Evolutionary conservation across 2,113 vertebrate species (phyloP).

Genomic region (Rhinolophus sinicus): DNA sequence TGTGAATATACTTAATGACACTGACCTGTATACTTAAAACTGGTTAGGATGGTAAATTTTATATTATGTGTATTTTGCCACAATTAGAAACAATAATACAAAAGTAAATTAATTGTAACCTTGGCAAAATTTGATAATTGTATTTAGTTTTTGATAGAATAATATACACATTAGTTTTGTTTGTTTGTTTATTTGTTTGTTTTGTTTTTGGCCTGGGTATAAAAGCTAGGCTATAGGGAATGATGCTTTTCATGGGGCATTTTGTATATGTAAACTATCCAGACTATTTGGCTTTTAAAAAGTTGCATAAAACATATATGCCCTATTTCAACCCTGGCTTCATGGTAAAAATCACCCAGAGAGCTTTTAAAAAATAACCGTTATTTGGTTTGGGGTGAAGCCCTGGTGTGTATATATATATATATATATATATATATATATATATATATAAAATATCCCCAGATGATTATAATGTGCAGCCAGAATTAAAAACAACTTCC

Average conservation of each 20-base stretch:
- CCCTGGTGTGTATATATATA: neutral
- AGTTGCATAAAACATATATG: neutral
- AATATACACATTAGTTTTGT: neutral
- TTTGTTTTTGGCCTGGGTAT: neutral
- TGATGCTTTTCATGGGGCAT: neutral
- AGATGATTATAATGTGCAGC: neutral
- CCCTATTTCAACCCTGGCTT: neutral
- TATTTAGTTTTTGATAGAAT: constrained; percentile 17
- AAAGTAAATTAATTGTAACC: neutral
- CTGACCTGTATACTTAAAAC: neutral
- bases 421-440: too few species aligned
- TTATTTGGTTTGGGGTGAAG: neutral
- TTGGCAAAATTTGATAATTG: neutral
- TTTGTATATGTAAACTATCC: neutral
- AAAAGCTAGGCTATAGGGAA: neutral
- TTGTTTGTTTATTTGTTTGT: too few species aligned
- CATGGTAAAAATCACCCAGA: neutral
- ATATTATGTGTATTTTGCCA: neutral
- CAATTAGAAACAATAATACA: neutral
- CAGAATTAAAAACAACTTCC: neutral
- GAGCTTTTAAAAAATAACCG: neutral
- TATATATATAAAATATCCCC: too few species aligned
- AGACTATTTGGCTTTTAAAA: neutral
- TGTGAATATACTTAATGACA: neutral
- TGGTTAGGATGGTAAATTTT: neutral